Evolutionary conservation across 2,888 invertebrate genomes (phyloP).

Genomic region (Chrysolina americana): DNA sequence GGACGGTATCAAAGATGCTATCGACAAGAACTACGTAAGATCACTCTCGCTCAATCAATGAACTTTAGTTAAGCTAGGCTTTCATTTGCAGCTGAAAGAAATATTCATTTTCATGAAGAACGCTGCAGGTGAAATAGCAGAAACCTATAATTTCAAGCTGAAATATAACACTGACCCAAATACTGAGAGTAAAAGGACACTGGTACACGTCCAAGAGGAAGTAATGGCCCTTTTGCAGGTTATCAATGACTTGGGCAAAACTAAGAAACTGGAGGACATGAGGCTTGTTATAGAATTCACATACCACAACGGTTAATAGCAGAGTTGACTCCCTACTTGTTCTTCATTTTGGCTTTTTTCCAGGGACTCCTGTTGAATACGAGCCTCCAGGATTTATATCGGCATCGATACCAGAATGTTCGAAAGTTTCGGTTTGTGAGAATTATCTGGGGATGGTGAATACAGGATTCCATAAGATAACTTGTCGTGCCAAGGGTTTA

Average conservation of each 20-base stretch:
- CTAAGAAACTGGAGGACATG: constrained; percentile 28
- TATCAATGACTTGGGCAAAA: constrained; percentile 32
- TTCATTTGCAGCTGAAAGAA: constrained; percentile 37
- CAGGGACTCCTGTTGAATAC: constrained; percentile 39
- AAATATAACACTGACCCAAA: constrained; percentile 41
- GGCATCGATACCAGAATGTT: constrained; percentile 24
- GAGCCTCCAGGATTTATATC: constrained; percentile 39
- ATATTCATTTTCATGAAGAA: constrained; percentile 39
- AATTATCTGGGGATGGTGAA: constrained; percentile 26
- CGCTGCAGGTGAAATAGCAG: constrained; percentile 27
- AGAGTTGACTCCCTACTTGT: too few relatives aligned
- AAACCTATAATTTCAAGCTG: constrained; percentile 40
- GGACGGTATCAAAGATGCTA: constrained; percentile 41
- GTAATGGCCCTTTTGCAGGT: constrained; percentile 33
- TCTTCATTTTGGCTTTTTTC: constrained; percentile 20
- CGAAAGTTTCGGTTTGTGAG: not conserved
- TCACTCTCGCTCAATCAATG: not conserved
- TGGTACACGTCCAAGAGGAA: constrained; percentile 32
- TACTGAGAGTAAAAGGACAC: constrained; percentile 24
- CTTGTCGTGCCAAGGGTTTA: constrained; percentile 24
- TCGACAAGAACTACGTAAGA: constrained; percentile 46
- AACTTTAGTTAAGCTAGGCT: not conserved
- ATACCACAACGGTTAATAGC: constrained; percentile 34
- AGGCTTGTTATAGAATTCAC: constrained; percentile 38
- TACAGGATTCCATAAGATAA: constrained; percentile 44